Base-by-base conservation (phyloP, 2,888 invertebrate species). In the Drosophila mulleri region DNA sequence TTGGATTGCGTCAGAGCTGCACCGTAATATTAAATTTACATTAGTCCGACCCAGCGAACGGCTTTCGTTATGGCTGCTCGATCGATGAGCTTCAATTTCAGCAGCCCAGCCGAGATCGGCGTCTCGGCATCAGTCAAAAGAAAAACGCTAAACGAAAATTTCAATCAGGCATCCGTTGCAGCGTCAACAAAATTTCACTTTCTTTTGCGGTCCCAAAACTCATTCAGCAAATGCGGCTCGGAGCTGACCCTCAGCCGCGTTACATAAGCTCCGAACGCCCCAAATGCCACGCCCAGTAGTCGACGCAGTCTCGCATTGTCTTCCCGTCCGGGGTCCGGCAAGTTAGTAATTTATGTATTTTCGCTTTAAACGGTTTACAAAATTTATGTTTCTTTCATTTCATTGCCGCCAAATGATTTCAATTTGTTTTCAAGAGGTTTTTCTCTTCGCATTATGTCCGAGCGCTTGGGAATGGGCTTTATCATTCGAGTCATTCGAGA, bases 231-330 rank as follows among this genome's bases (percentile, higher is more conserved):
- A 41, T 14, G 26, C 20, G 54, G 52, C 70, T 60, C 26, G n/a
- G 16, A 58, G 35, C 72, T 89, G 84, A 84, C 87, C 87, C 76
- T 72, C 68, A 65, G 7, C 64, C 32, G 67, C 56, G 75, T 89
- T 84, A 83, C 69, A 58, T 71, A 89, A 84, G 42, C 39, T 8
- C 11, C 47, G 26, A 59, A 48, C 45, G 68, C 59, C 63, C 53
- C 44, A 53, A 75, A 57, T 41, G 72, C 59, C 86, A 83, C 84
- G 84, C 84, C 84, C 89, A 75, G 89, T 72, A 75, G 89, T 78
- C 60, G 65, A 2, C 50, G 41, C 48, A 32, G 41, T 12, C 29
- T 11, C 23, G 39, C 35, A 18, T 20, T 67, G 41, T 50, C 26
- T 60, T 47, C 63, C 37, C 63, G 50, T 32, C 60, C 47, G 70